Evolutionary conservation across 2,797 vertebrate species (phyloP).

Genomic region (Bryconaethiops microstoma): DNA sequence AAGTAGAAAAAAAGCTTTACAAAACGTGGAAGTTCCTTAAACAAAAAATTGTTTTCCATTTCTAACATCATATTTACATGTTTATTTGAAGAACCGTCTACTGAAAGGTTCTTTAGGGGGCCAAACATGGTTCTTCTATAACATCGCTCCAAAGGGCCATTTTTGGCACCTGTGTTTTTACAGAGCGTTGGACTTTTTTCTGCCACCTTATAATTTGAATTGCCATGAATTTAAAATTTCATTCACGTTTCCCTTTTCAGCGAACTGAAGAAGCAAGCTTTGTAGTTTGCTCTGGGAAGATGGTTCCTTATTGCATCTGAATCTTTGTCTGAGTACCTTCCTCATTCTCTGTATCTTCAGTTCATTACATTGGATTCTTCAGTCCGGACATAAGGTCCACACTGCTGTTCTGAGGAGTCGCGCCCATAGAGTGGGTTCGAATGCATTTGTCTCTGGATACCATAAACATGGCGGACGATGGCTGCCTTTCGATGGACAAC

Average conservation of each 20-base stretch:
- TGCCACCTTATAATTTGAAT: background rate
- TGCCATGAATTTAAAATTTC: background rate
- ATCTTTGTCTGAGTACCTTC: background rate
- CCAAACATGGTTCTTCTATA: no score
- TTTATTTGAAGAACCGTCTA: background rate
- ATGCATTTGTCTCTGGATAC: conserved; percentile 85
- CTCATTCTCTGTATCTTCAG: background rate
- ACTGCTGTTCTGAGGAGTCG: conserved; percentile 42
- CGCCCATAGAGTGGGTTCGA: conserved; percentile 59
- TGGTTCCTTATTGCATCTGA: background rate
- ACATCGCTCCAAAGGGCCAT: no score
- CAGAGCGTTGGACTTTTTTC: background rate
- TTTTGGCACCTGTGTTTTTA: background rate
- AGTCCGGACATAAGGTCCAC: conserved; percentile 44
- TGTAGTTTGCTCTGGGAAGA: background rate
- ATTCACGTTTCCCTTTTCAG: background rate
- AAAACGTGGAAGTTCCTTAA: no score
- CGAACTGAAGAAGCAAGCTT: background rate
- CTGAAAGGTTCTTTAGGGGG: background rate
- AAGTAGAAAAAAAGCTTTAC: no score
- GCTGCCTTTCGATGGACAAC: conserved; percentile 74
- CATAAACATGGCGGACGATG: conserved; percentile 80
- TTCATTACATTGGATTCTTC: conserved; percentile 15
- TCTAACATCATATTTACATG: background rate
- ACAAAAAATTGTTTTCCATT: no score